Conservation (phyloP, 2,888 invertebrate species). For the Cheiracanthium punctorium region DNA sequence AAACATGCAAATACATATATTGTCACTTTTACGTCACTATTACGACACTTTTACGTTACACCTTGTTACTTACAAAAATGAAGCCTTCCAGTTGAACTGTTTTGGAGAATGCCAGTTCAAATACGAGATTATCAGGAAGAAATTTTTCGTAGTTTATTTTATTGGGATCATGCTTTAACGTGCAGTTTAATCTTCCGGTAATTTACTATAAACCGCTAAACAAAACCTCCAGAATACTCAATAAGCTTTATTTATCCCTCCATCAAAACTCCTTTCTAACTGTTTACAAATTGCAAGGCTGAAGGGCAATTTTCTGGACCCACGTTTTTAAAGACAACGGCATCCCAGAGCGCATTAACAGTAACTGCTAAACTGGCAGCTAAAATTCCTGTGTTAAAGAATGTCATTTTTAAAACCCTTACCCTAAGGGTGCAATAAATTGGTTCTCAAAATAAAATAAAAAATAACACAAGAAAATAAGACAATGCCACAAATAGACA, state of each 20-base stretch:
- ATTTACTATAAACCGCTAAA: no score
- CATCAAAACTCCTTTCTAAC: neutral
- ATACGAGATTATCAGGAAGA: no score
- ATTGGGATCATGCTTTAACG: no score
- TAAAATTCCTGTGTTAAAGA: conserved; percentile 26
- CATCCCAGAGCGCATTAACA: conserved; percentile 19
- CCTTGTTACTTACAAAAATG: no score
- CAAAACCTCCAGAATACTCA: neutral
- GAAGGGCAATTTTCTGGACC: conserved; percentile 33
- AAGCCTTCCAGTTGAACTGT: no score
- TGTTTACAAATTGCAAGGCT: conserved; percentile 41
- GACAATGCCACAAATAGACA: conserved; percentile 28
- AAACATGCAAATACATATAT: no score
- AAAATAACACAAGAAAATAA: conserved; percentile 9
- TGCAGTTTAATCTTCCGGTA: no score
- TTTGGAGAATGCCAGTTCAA: no score
- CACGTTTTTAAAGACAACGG: conserved; percentile 46
- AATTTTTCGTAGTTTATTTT: no score
- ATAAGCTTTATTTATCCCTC: neutral
- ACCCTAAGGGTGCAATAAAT: conserved; percentile 57
- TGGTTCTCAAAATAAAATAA: conserved; percentile 27
- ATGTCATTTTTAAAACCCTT: conserved; percentile 49
- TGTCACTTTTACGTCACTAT: no score
- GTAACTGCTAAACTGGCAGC: conserved; percentile 1
- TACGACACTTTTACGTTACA: no score